Evolutionary conservation across 2,797 vertebrate genomes (phyloP).

Genomic region (Peromyscus aztecus): DNA sequence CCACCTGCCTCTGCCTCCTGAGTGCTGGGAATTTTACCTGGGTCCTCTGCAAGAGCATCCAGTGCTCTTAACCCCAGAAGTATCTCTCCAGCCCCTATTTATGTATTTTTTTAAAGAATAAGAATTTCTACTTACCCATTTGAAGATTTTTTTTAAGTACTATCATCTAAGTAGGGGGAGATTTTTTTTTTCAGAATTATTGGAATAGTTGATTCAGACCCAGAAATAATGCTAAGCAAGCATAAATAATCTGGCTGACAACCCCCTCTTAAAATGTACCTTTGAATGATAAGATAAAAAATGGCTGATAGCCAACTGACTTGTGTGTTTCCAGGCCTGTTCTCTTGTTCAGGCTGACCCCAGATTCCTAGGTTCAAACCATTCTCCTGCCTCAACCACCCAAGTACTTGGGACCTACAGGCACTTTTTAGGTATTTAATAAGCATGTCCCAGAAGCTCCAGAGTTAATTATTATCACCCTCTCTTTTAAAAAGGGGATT

Average conservation of each 20-base stretch:
- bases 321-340: neutral
- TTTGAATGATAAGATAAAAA: neutral
- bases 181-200: neutral
- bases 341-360: neutral
- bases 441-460: neutral
- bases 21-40: neutral
- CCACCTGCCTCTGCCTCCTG: neutral
- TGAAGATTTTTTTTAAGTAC: neutral
- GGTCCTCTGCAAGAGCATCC: neutral
- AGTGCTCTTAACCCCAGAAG: neutral
- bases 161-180: neutral
- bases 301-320: neutral
- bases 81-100: neutral
- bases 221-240: neutral
- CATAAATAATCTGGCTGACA: neutral
- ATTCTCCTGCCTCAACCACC: neutral
- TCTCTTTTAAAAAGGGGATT: neutral
- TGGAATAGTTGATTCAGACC: neutral
- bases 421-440: conserved; percentile 32
- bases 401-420: too few species aligned
- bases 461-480: neutral
- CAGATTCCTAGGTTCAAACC: neutral
- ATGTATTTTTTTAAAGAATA: neutral
- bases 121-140: neutral
- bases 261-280: neutral